Percentiles rank a stretch among this genome's conserved stretches.
Evolutionary conservation across 2,797 vertebrate species (phyloP).

Genomic region (Liparis tanakae): DNA sequence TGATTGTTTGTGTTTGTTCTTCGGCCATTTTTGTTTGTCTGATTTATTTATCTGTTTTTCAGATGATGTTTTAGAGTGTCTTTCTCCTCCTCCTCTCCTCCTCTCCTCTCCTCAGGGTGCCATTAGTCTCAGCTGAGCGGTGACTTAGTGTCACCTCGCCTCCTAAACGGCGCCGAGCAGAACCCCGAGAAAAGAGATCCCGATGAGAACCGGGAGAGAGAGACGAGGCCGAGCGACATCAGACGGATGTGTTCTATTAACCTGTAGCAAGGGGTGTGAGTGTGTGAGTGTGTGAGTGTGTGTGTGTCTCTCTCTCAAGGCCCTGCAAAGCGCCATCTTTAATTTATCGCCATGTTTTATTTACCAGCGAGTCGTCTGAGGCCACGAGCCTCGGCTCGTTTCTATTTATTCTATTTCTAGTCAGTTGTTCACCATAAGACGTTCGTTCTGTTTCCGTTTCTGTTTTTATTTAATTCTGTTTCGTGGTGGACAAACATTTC

Average conservation of each 20-base stretch:
- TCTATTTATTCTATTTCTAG: background rate
- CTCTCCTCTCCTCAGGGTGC: background rate
- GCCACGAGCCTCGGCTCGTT: slow-evolving; percentile 17
- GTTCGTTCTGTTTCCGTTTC: no score
- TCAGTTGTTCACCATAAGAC: no score
- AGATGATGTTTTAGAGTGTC: no score
- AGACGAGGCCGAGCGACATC: slow-evolving; percentile 31
- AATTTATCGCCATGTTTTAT: slow-evolving; percentile 76
- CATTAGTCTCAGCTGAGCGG: slow-evolving; percentile 42
- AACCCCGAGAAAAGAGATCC: background rate
- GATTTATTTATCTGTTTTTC: no score
- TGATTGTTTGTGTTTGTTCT: no score
- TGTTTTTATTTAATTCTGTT: background rate
- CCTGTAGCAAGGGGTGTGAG: slow-evolving; percentile 39
- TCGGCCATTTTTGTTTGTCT: no score
- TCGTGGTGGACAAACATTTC: background rate
- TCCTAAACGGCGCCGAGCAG: slow-evolving; percentile 24
- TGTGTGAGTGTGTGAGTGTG: background rate
- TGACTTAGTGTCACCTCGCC: slow-evolving; percentile 34
- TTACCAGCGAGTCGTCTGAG: slow-evolving; percentile 59
- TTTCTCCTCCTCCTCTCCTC: background rate
- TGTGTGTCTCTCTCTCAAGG: slow-evolving; percentile 36
- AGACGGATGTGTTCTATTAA: slow-evolving; percentile 47
- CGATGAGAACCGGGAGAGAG: slow-evolving; percentile 18
- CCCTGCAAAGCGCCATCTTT: slow-evolving; percentile 53